These are phyloP conservation scores for Percopsis transmontana DNA, from an alignment of 2,113 vertebrate genomes.

Conservation along the genomic window DNA sequence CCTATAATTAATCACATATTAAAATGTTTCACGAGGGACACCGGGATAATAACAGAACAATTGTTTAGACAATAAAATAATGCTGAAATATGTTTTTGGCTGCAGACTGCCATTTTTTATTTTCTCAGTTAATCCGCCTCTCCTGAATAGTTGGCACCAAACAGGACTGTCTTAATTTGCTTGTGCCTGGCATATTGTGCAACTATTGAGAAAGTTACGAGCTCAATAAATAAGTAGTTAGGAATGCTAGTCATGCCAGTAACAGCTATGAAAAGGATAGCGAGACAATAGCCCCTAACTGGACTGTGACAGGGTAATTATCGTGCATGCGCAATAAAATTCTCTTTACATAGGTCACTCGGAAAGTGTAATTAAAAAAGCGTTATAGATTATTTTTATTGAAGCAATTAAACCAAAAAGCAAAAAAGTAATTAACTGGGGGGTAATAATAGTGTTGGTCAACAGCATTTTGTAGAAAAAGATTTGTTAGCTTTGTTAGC, in stretches of 20 bases:
- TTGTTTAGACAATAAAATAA: constrained; percentile 1
- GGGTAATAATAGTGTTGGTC: constrained; percentile 99
- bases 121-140: constrained; percentile 2
- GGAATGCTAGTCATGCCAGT: constrained; percentile 88
- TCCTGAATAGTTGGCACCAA: constrained; percentile 84
- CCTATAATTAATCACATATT: background rate
- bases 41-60: background rate
- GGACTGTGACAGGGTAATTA: constrained; percentile 98
- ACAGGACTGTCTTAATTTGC: constrained; percentile 83
- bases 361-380: constrained; percentile 99
- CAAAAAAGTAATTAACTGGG: constrained; percentile 91
- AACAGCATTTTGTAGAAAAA: constrained; percentile 91
- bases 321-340: constrained; percentile 94
- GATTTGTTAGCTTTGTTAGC: constrained; percentile 80
- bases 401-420: constrained; percentile 99
- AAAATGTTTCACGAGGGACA: background rate
- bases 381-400: constrained; percentile 98
- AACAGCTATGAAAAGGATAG: constrained; percentile 87
- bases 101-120: constrained; percentile 7
- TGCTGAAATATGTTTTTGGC: background rate
- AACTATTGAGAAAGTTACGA: constrained; percentile 83
- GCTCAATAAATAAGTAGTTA: constrained; percentile 86
- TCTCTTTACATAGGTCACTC: constrained; percentile 96
- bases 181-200: constrained; percentile 82
- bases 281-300: constrained; percentile 94